Conservation (phyloP, 2,113 vertebrate genomes). For the Vanacampus margaritifer region DNA sequence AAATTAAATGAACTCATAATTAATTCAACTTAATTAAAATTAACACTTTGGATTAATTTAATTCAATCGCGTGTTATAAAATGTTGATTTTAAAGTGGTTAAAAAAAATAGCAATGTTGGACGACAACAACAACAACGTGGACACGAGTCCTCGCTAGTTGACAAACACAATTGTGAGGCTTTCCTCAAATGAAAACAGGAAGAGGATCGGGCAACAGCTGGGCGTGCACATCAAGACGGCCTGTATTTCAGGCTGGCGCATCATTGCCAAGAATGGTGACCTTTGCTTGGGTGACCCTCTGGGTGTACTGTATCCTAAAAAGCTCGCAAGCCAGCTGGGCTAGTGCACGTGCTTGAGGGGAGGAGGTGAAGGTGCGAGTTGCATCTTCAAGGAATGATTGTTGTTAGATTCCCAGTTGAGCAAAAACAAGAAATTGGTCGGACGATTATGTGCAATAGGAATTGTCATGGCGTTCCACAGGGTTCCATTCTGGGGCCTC, state of each 20-base stretch:
- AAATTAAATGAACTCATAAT: too few species aligned
- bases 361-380: not conserved
- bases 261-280: slow-evolving; percentile 62
- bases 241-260: slow-evolving; percentile 69
- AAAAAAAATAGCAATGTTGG: too few species aligned
- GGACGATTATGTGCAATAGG: too few species aligned
- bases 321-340: not conserved
- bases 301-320: slow-evolving; percentile 30
- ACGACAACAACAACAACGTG: too few species aligned
- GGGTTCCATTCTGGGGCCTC: too few species aligned
- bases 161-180: slow-evolving; percentile 29
- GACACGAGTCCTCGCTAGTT: too few species aligned
- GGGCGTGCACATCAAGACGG: slow-evolving; percentile 33
- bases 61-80: too few species aligned
- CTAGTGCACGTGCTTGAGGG: not conserved
- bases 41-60: too few species aligned
- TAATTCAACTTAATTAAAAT: too few species aligned
- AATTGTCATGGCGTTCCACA: too few species aligned
- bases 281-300: slow-evolving; percentile 57
- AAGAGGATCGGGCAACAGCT: slow-evolving; percentile 60
- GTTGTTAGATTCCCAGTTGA: not conserved
- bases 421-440: too few species aligned
- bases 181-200: slow-evolving; percentile 55
- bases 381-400: not conserved
- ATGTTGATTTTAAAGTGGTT: not conserved